Conservation (phyloP, 2,797 vertebrate species). For the Sebastes oblongus region DNA sequence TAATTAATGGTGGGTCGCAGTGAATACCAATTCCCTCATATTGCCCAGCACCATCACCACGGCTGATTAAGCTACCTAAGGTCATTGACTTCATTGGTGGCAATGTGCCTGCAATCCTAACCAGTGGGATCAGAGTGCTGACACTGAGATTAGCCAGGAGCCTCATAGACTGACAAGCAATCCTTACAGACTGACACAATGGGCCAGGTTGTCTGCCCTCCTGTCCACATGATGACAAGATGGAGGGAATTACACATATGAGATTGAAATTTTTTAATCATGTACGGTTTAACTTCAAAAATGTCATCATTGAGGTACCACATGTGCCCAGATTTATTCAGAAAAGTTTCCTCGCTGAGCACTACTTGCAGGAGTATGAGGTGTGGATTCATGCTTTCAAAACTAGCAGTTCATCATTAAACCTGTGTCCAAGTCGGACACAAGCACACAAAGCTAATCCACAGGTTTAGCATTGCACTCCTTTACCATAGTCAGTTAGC, state of each 20-base stretch:
- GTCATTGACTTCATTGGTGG: slow-evolving; percentile 67
- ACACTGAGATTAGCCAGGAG: slow-evolving; percentile 65
- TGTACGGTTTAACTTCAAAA: background rate
- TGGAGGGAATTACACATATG: background rate
- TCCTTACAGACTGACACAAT: slow-evolving; percentile 4
- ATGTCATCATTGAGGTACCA: background rate
- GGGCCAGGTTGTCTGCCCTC: slow-evolving; percentile 34
- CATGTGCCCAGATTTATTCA: background rate
- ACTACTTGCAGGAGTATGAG: background rate
- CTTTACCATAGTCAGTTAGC: background rate
- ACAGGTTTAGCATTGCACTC: background rate
- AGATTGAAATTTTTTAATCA: background rate
- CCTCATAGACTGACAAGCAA: slow-evolving; percentile 29
- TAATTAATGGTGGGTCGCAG: slow-evolving; percentile 67
- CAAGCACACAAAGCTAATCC: background rate
- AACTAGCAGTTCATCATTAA: background rate
- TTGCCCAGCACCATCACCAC: slow-evolving; percentile 63
- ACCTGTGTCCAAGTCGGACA: background rate
- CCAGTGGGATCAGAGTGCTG: slow-evolving; percentile 53
- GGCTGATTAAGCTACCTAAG: slow-evolving; percentile 73
- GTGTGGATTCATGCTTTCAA: background rate
- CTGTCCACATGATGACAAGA: slow-evolving; percentile 15
- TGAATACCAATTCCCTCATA: slow-evolving; percentile 73
- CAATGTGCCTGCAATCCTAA: slow-evolving; percentile 59
- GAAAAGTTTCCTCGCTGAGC: background rate